Conservation (phyloP, 1,140 invertebrate species). For the Sycophaga agraensis region DNA sequence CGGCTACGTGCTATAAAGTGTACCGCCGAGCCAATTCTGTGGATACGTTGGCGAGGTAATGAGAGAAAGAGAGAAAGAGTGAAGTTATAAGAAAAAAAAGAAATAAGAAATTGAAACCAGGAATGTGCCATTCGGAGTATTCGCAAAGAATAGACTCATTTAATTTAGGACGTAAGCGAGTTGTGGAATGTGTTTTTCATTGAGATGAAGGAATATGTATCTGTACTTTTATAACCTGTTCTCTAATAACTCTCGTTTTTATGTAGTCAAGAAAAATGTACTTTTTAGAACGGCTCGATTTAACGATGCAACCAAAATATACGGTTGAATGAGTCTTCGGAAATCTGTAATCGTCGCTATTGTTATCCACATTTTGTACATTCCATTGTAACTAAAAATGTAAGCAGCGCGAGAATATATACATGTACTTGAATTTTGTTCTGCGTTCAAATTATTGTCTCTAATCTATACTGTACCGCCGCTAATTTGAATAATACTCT, state of each 20-base stretch:
- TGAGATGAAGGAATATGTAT: constrained; percentile 15
- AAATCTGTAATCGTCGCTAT: background rate
- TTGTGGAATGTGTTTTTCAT: constrained; percentile 19
- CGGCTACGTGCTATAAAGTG: background rate
- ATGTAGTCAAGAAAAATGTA: constrained; percentile 3
- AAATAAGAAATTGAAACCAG: constrained; percentile 14
- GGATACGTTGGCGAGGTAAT: background rate
- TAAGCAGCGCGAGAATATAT: too few relatives aligned
- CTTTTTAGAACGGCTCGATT: background rate
- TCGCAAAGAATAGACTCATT: constrained; percentile 24
- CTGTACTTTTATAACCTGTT: background rate
- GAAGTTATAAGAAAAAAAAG: too few relatives aligned
- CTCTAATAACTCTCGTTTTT: too few relatives aligned
- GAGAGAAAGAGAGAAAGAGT: background rate
- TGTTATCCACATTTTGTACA: too few relatives aligned
- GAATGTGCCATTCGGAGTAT: constrained; percentile 29
- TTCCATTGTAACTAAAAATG: too few relatives aligned
- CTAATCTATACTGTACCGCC: too few relatives aligned
- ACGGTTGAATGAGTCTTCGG: background rate
- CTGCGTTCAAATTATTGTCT: too few relatives aligned
- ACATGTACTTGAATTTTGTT: too few relatives aligned
- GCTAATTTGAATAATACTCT: too few relatives aligned
- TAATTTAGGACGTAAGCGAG: constrained; percentile 5
- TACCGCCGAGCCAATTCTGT: background rate
- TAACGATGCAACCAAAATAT: constrained; percentile 15